Base-by-base conservation (phyloP, 2,113 vertebrate genomes). In the Cynocephalus volans region DNA sequence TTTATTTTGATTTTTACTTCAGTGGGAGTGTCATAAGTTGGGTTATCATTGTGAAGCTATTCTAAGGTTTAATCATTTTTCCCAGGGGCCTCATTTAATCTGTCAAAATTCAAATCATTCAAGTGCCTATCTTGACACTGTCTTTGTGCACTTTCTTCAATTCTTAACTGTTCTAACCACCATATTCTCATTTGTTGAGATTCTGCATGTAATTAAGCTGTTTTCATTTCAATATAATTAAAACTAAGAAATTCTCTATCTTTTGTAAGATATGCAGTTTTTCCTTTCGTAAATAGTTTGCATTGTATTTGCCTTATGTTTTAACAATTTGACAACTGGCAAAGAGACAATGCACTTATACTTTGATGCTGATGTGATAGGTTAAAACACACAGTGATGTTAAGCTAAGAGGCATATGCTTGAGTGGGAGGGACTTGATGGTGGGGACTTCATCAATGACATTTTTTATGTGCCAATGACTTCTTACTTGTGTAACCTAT, bases 1-100 rank as follows among this genome's bases (percentile, higher is more conserved):
- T 64, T 81, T 85, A 54, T n/a, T 85, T 94, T 60, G 8, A 83
- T 67, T 80, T 65, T 96, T 31, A 64, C 72, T 80, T 80, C 41
- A 97, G 69, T 3, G 64, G 8, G 18, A 77, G 5, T 77, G 19
- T 21, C 15, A 85, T 33, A n/a, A 67, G 5, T 41, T 48, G 1
- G 6, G 2, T 84, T 52, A 81, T 48, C 17, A 50, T 24, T 84
- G 15, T 81, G 23, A 77, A 95, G 62, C 36, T 67, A 82, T 65
- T 60, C 26, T 85, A 79, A 67, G 50, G 41, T 50, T 83, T 79
- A 6, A 36, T 65, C 15, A 36, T 18, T 92, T 94, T 89, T 89
- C 19, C 26, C 24, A 70, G 36, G 9, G 10, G 33, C 3, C 28
- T 85, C 26, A 77, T 77, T 48, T 58, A 48, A 81, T 52, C 14